Evolutionary conservation across 2,113 vertebrate species (phyloP), one percentile per base, ranked within the genome.

Genomic region (Ptilonorhynchus violaceus): DNA sequence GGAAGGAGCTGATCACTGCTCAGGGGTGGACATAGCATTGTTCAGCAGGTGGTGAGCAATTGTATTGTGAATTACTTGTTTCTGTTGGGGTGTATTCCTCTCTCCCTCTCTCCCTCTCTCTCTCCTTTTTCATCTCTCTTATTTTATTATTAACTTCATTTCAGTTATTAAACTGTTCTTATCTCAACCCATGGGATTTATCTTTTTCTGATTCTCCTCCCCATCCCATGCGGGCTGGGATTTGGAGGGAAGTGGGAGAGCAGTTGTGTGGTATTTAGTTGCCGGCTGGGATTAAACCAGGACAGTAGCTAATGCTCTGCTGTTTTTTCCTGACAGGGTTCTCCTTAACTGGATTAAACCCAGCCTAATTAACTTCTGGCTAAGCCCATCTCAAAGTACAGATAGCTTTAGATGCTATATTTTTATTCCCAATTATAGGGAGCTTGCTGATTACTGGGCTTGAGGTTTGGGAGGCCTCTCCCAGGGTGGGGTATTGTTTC

Each of bases 381-480:
- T 79, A 69, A 92, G 11, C 18, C 41, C 15, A 47, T 46, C 53
- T 95, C 58, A 64, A 72, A 52, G 41, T 83, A 78, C 41, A 73
- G 77, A 89, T 93, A 79, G 66, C 23, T 89, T 72, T 79, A 88
- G 70, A 89, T 92, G n/a, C 41, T 85, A 0, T 73, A 53, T 73
- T 90, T 95, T 76, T 68, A 27, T 89, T 89, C 70, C 53, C 70
- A 90, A 4, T 91, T 96, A 96, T 6, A 95, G 76, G 63, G 42
- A 95, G 24, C 56, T 35, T 3, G 11, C 37, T 88, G 67, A 85
- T 95, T 83, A 78, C 37, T 4, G 7, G 63, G 30, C 24, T 84
- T 90, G 58, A 75, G 19, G 63, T 59, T 85, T 76, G 66, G 49
- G 66, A 94, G n/a, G 92, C 89, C 93, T 90, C 89, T 95, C 81